Base-by-base conservation (phyloP, 2,113 vertebrate genomes). In the Paralichthys olivaceus region DNA sequence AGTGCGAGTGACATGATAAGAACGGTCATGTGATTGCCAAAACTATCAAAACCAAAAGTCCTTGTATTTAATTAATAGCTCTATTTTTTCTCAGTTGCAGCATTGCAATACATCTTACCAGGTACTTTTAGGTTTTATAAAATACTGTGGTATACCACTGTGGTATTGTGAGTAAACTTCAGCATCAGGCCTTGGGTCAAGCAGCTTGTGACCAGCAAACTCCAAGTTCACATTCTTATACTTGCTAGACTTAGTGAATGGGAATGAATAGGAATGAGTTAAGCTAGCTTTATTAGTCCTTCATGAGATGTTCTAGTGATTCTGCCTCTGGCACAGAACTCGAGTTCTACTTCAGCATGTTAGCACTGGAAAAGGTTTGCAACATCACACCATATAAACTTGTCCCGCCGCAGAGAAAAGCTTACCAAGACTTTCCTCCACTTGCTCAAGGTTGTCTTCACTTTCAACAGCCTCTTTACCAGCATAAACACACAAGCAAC, bases 401-500 rank as follows among this genome's bases (percentile, higher is more conserved):
- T 80, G 49, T 69, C 70, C 69, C 45, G 32, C 13, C 0, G 11
- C 29, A 34, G 14, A 72, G 58, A 20, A 7, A 64, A 28, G n/a
- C 59, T 26, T 9, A 54, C 20, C 2, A 14, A 22, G 37, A 55
- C 28, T 59, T 67, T 66, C 25, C 65, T 64, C 13, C 34, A 58
- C 49, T 47, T 63, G 65, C 3, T 58, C 22, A 40, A 40, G 19
- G 17, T 19, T 79, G 37, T 80, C 22, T 51, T 70, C 40, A 70
- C 66, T 65, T 43, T 72, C 43, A 86, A 82, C 75, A 76, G 2
- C 20, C 14, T 43, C 17, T 49, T 6, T 4, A 69, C 29, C 66
- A 63, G 34, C 72, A 77, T 75, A 60, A n/a, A 77, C 3, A 72
- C n/a, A 56, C 37, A 63, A 68, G 28, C 51, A 28, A 45, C 56